Evolutionary conservation across 2,113 vertebrate genomes (phyloP).

Genomic region (Chiloscyllium plagiosum): DNA sequence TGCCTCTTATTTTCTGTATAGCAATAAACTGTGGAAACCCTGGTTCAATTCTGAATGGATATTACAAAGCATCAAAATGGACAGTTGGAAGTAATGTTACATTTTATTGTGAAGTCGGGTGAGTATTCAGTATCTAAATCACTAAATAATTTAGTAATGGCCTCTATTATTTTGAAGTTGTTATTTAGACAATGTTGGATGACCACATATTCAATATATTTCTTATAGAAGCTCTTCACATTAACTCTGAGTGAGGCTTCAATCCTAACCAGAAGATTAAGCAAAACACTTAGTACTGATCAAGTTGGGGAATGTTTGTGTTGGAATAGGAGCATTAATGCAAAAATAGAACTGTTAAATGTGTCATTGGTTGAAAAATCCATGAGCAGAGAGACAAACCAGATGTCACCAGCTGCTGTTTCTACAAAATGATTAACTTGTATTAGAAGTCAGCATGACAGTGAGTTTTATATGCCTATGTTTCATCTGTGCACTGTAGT

Average conservation of each 20-base stretch:
- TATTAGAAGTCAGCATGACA: too few species aligned
- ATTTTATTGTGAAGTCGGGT: background rate
- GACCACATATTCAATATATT: background rate
- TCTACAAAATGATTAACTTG: background rate
- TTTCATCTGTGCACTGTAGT: background rate
- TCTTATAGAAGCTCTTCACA: background rate
- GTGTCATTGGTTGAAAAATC: too few species aligned
- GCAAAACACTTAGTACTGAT: background rate
- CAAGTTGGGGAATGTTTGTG: background rate
- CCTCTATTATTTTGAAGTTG: background rate
- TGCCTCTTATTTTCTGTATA: background rate
- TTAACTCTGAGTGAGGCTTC: background rate
- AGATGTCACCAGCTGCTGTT: background rate
- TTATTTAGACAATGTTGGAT: background rate
- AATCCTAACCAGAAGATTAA: background rate
- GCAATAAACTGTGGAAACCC: background rate
- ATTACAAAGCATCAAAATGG: background rate
- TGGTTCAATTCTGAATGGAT: background rate
- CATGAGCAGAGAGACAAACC: background rate
- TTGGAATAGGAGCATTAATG: background rate
- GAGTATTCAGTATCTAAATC: background rate
- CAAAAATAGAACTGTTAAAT: background rate
- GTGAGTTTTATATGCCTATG: too few species aligned
- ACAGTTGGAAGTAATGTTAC: background rate
- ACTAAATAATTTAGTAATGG: background rate